Percentiles rank a stretch among this genome's conserved stretches.
Evolutionary conservation across 2,888 invertebrate genomes (phyloP).

Genomic region (Hydroisotoma schaefferi): DNA sequence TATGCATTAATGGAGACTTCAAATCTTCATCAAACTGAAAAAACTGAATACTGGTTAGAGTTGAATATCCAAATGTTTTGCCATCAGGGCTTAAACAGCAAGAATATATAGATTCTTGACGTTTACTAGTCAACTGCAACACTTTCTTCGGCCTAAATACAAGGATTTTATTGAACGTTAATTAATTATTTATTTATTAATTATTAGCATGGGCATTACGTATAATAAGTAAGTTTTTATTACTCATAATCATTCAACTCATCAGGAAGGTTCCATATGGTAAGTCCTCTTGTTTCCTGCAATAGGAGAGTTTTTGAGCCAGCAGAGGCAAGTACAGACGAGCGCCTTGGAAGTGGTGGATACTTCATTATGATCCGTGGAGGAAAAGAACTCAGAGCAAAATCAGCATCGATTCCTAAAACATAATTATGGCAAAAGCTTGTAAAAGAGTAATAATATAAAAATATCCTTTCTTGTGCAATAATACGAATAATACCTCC

Average conservation of each 20-base stretch:
- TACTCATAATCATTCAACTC: constrained; percentile 30
- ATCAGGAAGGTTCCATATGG: constrained; percentile 41
- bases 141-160: constrained; percentile 35
- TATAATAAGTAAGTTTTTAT: background rate
- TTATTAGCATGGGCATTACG: background rate
- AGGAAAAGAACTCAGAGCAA: constrained; percentile 43
- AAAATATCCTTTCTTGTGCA: background rate
- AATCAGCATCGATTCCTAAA: constrained; percentile 43
- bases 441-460: background rate
- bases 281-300: constrained; percentile 30
- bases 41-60: constrained; percentile 21
- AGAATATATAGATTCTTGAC: constrained; percentile 28
- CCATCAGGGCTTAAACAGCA: constrained; percentile 33
- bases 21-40: background rate
- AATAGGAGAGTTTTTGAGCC: constrained; percentile 25
- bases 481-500: too few species aligned
- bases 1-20: background rate
- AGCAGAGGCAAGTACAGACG: constrained; percentile 25
- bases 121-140: constrained; percentile 36
- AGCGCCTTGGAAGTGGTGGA: constrained; percentile 38
- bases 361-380: constrained; percentile 42
- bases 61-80: constrained; percentile 30
- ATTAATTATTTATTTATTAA: constrained; percentile 3
- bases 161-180: background rate
- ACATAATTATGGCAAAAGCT: background rate